These are phyloP conservation scores for Meloidogyne chitwoodi DNA, from an alignment of 1,140 invertebrate genomes.

Conservation along the genomic window DNA sequence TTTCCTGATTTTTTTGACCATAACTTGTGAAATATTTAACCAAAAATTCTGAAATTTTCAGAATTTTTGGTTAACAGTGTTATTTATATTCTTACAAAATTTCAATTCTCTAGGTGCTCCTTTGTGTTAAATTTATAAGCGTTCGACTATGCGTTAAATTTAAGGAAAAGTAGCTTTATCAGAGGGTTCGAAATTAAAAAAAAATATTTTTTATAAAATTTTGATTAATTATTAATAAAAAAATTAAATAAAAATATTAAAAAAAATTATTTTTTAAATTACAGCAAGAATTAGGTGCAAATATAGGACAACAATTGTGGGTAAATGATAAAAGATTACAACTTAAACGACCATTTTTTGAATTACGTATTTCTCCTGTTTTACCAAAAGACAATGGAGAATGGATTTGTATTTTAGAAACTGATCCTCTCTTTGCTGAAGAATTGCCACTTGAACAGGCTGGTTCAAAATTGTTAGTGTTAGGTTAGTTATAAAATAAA, in stretches of 20 bases:
- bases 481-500: conserved; percentile 4
- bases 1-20: too few species aligned
- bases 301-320: conserved; percentile 53
- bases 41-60: too few species aligned
- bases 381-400: conserved; percentile 50
- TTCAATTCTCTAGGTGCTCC: too few species aligned
- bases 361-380: conserved; percentile 46
- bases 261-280: not conserved
- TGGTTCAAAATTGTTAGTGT: conserved; percentile 9
- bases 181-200: too few species aligned
- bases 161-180: too few species aligned
- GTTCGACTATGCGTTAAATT: too few species aligned
- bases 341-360: conserved; percentile 52
- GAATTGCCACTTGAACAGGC: conserved; percentile 7
- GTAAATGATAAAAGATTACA: conserved; percentile 48
- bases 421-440: conserved; percentile 51
- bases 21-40: too few species aligned
- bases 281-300: conserved; percentile 29
- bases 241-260: not conserved
- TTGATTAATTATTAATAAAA: not conserved
- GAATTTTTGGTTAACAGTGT: too few species aligned
- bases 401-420: conserved; percentile 52
- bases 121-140: too few species aligned
- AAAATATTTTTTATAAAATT: too few species aligned
- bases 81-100: too few species aligned